These are phyloP conservation scores for Phymatocera aterrima DNA, from an alignment of 2,888 invertebrate species.

Conservation along the genomic window DNA sequence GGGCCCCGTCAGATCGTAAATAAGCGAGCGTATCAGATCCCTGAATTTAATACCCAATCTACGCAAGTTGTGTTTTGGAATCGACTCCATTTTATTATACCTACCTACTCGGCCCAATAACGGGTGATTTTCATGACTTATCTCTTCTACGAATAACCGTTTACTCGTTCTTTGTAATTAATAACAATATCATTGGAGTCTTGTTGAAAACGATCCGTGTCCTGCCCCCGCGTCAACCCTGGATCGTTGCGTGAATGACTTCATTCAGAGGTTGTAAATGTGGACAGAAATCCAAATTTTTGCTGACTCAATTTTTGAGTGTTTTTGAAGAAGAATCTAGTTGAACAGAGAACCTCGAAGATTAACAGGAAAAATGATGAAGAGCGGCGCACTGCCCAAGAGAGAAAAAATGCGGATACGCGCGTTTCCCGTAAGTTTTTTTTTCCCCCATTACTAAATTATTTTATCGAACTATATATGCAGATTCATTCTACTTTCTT, in stretches of 20 bases:
- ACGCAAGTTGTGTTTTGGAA: constrained; percentile 39
- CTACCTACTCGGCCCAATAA: not conserved
- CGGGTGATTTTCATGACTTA: constrained; percentile 52
- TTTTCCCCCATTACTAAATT: not conserved
- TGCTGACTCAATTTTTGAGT: constrained; percentile 47
- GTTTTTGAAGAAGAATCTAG: constrained; percentile 52
- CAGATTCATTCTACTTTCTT: not conserved
- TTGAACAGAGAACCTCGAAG: constrained; percentile 49
- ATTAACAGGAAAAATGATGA: constrained; percentile 78
- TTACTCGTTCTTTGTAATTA: not conserved
- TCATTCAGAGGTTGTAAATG: constrained; percentile 59
- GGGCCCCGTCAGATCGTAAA: not conserved
- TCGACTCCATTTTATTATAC: constrained; percentile 44
- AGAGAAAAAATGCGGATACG: constrained; percentile 99
- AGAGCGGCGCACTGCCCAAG: constrained; percentile 86
- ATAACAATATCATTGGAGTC: constrained; percentile 8
- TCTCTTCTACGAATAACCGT: constrained; percentile 51
- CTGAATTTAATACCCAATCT: constrained; percentile 17
- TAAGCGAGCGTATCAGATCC: not conserved
- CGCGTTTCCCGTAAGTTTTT: constrained; percentile 94
- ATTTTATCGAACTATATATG: not conserved
- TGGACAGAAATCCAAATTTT: constrained; percentile 56
- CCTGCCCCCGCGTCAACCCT: constrained; percentile 49
- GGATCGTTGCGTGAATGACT: constrained; percentile 55
- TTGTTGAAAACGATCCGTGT: constrained; percentile 47